A percentile compares a stretch with the other conserved stretches of the same genome.
phyloP scores from a whole-genome alignment of 2,888 invertebrate species.

The Buathra laborator region DNA sequence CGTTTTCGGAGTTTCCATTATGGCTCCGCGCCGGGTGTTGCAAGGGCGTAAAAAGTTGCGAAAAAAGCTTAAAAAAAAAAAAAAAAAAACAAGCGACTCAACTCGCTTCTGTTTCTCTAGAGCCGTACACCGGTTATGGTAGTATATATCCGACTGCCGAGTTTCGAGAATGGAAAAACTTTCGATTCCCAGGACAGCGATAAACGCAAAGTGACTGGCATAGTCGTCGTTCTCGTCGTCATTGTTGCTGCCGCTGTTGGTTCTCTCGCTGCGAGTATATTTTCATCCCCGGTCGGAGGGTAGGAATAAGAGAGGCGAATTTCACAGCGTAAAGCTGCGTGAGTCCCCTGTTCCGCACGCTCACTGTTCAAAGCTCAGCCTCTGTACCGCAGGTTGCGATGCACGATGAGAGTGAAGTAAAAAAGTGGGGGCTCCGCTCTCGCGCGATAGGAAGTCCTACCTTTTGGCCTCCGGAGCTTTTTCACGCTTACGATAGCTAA shows the following conservation, averaged over 20 bases:
- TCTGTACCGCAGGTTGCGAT: background rate
- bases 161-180: constrained; percentile 62
- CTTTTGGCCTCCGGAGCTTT: background rate
- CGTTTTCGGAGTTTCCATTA: background rate
- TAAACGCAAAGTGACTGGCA: constrained; percentile 54
- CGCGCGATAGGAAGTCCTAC: background rate
- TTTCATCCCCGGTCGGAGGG: constrained; percentile 11
- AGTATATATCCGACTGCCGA: background rate
- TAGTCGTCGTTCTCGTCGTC: constrained; percentile 35
- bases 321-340: constrained; percentile 8
- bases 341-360: constrained; percentile 1
- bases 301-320: constrained; percentile 18
- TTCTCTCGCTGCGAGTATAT: constrained; percentile 14
- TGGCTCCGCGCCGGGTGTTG: background rate
- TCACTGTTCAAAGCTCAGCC: constrained; percentile 18
- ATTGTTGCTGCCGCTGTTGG: constrained; percentile 30
- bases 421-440: background rate
- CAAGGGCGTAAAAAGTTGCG: background rate
- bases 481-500: background rate
- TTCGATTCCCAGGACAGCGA: constrained; percentile 62
- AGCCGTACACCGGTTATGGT: constrained; percentile 22
- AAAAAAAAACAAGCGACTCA: constrained; percentile 11
- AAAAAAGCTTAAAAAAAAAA: constrained; percentile 11
- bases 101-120: constrained; percentile 16
- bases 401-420: background rate